Evolutionary conservation across 2,888 invertebrate species (phyloP).

Genomic region (Idaea straminata): DNA sequence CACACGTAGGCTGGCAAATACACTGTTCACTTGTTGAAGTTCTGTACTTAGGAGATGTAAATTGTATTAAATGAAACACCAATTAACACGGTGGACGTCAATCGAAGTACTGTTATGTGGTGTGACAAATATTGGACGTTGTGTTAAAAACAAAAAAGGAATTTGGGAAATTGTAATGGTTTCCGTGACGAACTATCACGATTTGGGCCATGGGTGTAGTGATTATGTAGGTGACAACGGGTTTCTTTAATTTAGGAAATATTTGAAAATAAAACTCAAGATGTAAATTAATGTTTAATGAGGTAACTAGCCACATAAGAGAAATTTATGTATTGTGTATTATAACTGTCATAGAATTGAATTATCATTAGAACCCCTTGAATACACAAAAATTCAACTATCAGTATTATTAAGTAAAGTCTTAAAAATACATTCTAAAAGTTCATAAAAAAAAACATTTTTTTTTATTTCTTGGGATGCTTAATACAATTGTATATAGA

Average conservation of each 20-base stretch:
- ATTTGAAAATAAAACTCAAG: too few relatives aligned
- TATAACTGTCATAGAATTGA: too few relatives aligned
- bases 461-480: too few relatives aligned
- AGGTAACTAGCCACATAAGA: too few relatives aligned
- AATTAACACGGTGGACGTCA: constrained; percentile 69
- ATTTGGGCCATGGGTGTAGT: background rate
- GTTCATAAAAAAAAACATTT: too few relatives aligned
- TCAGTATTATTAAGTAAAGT: too few relatives aligned
- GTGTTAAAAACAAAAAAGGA: constrained; percentile 46
- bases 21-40: constrained; percentile 48
- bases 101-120: constrained; percentile 63
- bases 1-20: constrained; percentile 47
- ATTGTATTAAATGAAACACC: constrained; percentile 58
- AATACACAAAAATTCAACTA: too few relatives aligned
- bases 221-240: background rate
- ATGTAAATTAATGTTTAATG: too few relatives aligned
- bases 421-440: too few relatives aligned
- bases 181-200: constrained; percentile 10
- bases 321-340: too few relatives aligned
- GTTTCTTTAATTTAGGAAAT: background rate
- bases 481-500: too few relatives aligned
- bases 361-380: too few relatives aligned
- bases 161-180: constrained; percentile 12
- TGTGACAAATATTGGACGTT: constrained; percentile 26
- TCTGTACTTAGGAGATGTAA: constrained; percentile 35